These are phyloP conservation scores for Calephelis perditalis DNA, from an alignment of 2,888 invertebrate genomes.

Conservation along the genomic window DNA sequence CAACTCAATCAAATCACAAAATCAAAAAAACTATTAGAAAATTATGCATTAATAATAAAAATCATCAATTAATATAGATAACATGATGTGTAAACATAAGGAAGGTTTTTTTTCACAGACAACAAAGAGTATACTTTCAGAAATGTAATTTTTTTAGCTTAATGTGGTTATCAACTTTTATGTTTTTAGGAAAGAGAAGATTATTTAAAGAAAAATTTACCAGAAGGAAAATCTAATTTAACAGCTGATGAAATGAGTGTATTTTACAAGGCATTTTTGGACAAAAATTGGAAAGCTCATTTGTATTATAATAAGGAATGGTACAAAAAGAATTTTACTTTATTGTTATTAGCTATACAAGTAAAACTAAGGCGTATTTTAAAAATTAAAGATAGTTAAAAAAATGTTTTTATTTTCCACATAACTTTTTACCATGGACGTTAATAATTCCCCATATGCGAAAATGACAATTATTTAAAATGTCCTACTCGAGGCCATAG, in stretches of 20 bases:
- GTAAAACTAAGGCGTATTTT: conserved; percentile 70
- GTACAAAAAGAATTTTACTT: conserved; percentile 87
- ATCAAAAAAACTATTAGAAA: no score
- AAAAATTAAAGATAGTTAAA: conserved; percentile 45
- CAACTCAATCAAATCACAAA: no score
- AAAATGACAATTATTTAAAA: no score
- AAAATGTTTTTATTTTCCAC: background rate
- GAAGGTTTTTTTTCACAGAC: no score
- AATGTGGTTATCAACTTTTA: conserved; percentile 17
- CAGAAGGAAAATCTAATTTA: conserved; percentile 72
- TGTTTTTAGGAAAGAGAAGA: conserved; percentile 76
- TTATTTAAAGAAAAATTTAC: conserved; percentile 70
- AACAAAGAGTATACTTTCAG: no score
- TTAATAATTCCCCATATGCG: no score
- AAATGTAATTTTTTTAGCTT: no score
- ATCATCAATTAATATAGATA: no score
- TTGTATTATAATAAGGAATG: conserved; percentile 88
- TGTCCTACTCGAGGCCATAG: no score
- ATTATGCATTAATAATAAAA: no score
- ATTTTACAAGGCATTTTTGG: conserved; percentile 91
- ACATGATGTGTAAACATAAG: no score
- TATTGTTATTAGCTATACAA: conserved; percentile 80
- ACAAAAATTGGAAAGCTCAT: conserved; percentile 88
- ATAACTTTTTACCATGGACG: no score
- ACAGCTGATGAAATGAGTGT: conserved; percentile 91